These are phyloP conservation scores for Anomalospiza imberbis DNA, from an alignment of 2,797 vertebrate species.

Conservation along the genomic window DNA sequence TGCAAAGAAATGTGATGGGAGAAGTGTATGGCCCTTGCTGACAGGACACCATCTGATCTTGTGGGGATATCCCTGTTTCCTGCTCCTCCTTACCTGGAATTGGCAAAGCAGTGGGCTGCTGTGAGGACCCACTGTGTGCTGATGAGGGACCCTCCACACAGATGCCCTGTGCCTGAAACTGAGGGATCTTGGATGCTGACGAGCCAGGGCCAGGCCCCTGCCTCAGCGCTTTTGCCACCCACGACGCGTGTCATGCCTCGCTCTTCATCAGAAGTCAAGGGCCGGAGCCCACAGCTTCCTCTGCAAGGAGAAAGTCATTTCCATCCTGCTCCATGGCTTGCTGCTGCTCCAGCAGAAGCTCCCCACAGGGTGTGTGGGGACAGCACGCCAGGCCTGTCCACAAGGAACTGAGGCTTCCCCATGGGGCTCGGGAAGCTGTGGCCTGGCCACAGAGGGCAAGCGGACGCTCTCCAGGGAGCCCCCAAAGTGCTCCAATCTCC, in stretches of 20 bases:
- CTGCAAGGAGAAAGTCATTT: background rate
- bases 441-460: fast-evolving
- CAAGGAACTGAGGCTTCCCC: background rate
- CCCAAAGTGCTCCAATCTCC: background rate
- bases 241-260: background rate
- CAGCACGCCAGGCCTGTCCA: background rate
- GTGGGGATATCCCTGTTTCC: background rate
- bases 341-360: background rate
- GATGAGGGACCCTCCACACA: slow-evolving; percentile 54
- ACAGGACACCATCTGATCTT: background rate
- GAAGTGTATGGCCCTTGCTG: background rate
- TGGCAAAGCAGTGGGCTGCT: slow-evolving; percentile 50
- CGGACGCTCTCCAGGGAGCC: background rate
- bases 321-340: background rate
- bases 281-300: slow-evolving; percentile 5
- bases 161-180: background rate
- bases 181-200: slow-evolving; percentile 49
- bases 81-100: background rate
- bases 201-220: slow-evolving; percentile 60
- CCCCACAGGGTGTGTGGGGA: background rate
- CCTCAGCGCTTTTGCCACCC: background rate
- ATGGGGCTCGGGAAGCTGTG: fast-evolving
- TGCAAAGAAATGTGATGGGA: background rate
- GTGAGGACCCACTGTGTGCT: slow-evolving; percentile 40
- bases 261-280: background rate